A percentile compares a stretch with the other conserved stretches of the same genome.
Conservation (phyloP, 2,888 invertebrate genomes). For the Spilarctia lutea region DNA sequence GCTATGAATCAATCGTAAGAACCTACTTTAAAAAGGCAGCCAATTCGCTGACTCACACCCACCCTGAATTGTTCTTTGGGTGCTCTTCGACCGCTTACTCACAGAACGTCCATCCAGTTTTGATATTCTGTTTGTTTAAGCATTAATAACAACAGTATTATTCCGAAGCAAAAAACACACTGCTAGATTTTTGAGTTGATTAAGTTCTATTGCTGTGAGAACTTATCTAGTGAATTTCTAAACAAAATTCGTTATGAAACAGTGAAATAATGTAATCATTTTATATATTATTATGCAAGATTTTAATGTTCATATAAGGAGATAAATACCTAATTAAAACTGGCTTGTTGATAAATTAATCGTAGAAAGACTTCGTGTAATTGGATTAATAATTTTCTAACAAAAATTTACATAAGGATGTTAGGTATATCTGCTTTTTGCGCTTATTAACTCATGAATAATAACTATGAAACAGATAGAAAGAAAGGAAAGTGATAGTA, state of each 20-base stretch:
- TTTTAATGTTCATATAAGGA: not conserved
- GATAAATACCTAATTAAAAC: not conserved
- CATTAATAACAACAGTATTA: slow-evolving; percentile 29
- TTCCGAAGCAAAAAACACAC: not conserved
- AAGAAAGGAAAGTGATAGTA: not conserved
- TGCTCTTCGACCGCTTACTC: slow-evolving; percentile 62
- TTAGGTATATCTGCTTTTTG: not conserved
- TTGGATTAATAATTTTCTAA: not conserved
- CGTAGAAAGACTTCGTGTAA: not conserved
- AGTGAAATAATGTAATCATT: not conserved
- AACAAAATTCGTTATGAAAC: not conserved
- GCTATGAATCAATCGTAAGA: slow-evolving; percentile 73
- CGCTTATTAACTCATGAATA: not conserved
- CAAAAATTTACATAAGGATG: not conserved
- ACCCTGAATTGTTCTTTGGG: slow-evolving; percentile 71
- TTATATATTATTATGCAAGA: not conserved
- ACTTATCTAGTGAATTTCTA: not conserved
- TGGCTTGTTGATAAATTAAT: not conserved
- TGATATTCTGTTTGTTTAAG: slow-evolving; percentile 58
- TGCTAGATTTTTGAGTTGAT: not conserved
- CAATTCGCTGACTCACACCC: slow-evolving; percentile 79
- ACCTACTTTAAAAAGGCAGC: slow-evolving; percentile 72
- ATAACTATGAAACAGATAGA: not conserved
- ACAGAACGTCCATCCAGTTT: slow-evolving; percentile 50
- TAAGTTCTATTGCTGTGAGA: not conserved